Conservation (phyloP, 2,113 vertebrate genomes). For the Strigops habroptila region DNA sequence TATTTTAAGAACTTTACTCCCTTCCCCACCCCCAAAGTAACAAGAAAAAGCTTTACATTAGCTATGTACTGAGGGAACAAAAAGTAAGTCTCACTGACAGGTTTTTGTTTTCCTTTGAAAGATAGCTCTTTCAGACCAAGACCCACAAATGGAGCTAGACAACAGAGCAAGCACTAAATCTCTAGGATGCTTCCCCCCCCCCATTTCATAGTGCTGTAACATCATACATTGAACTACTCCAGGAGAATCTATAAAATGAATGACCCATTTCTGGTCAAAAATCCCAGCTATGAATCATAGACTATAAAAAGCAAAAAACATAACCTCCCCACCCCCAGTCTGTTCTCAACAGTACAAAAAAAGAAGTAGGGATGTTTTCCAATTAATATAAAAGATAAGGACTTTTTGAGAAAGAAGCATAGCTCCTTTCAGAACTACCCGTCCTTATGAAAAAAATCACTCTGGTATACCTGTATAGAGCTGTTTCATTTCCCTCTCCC, state of each 20-base stretch:
- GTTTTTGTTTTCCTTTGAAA: not conserved
- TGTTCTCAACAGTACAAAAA: not conserved
- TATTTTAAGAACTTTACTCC: not conserved
- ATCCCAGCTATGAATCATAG: not conserved
- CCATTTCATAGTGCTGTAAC: not conserved
- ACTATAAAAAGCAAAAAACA: not conserved
- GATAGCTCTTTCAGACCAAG: not conserved
- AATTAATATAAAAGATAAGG: not conserved
- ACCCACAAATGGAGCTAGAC: not conserved
- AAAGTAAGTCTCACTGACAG: not conserved
- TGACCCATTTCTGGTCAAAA: conserved; percentile 30
- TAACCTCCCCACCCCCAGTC: not conserved
- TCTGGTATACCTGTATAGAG: not conserved
- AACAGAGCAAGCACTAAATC: not conserved
- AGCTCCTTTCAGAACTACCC: not conserved
- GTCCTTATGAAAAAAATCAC: not conserved
- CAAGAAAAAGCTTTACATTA: not conserved
- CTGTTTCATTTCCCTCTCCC: not conserved
- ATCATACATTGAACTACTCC: not conserved
- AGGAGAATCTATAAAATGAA: conserved; percentile 9
- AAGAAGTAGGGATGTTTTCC: not conserved
- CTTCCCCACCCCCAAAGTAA: not conserved
- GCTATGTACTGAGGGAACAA: not conserved
- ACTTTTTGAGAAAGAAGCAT: not conserved
- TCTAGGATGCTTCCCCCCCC: not conserved